These are phyloP conservation scores for Bombus ignitus DNA, from an alignment of 1,140 invertebrate genomes.

Conservation along the genomic window DNA sequence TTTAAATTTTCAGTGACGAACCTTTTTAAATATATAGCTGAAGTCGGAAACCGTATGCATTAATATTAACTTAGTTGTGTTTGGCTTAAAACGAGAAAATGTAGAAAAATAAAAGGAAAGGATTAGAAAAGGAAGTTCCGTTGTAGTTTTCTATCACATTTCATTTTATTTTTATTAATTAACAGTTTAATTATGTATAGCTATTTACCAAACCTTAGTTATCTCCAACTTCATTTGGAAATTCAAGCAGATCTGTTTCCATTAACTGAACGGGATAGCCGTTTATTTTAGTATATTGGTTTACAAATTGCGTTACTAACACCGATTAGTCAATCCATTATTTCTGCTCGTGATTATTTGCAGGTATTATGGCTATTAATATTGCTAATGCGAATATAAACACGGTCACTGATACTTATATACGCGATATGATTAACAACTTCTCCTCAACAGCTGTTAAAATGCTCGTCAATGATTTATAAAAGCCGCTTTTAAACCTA, in stretches of 20 bases:
- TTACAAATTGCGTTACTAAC: slow-evolving; percentile 2
- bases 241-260: slow-evolving; percentile 6
- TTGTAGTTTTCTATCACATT: no score
- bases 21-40: no score
- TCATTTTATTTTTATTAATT: no score
- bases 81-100: no score
- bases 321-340: slow-evolving; percentile 22
- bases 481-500: not conserved
- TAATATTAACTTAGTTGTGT: no score
- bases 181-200: no score
- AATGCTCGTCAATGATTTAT: not conserved
- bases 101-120: no score
- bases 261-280: not conserved
- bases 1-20: no score
- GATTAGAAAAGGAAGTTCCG: no score
- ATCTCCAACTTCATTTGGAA: not conserved
- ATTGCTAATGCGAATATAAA: slow-evolving; percentile 7
- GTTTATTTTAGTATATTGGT: slow-evolving; percentile 13
- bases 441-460: not conserved
- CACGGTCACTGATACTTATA: no score
- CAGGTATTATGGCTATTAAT: not conserved
- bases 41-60: no score
- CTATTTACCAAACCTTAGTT: not conserved
- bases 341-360: not conserved
- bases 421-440: not conserved